phyloP scores from a whole-genome alignment of 1,140 invertebrate species.

The Heterodera schachtii region DNA sequence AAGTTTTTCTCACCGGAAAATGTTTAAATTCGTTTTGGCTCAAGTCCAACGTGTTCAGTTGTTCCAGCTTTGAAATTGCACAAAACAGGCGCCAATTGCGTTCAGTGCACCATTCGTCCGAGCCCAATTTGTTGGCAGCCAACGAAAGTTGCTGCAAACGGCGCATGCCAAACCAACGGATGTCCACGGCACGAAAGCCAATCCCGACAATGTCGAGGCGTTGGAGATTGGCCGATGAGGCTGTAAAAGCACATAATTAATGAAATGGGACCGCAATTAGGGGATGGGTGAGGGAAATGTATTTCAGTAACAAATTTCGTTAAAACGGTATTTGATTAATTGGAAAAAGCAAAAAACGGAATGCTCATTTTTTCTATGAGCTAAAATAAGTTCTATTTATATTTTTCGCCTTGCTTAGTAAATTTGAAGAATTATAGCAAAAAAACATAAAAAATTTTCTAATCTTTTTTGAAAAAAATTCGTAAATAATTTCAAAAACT shows the following conservation, averaged over 20 bases:
- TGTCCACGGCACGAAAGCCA: slow-evolving; percentile 22
- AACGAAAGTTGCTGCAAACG: slow-evolving; percentile 18
- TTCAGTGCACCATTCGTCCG: slow-evolving; percentile 2
- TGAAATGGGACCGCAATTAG: too few species aligned
- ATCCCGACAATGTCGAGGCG: slow-evolving; percentile 24
- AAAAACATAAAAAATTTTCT: too few species aligned
- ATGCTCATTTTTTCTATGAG: too few species aligned
- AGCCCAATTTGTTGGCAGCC: slow-evolving; percentile 14
- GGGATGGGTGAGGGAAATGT: too few species aligned
- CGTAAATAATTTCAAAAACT: too few species aligned
- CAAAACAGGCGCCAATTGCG: slow-evolving; percentile 28
- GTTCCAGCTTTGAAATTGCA: slow-evolving; percentile 12
- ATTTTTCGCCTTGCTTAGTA: neutral
- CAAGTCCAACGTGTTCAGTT: slow-evolving; percentile 22
- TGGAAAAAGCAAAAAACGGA: too few species aligned
- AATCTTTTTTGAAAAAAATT: too few species aligned
- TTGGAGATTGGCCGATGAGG: slow-evolving; percentile 1
- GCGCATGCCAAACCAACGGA: slow-evolving; percentile 31
- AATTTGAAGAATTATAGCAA: too few species aligned
- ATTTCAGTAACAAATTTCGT: too few species aligned
- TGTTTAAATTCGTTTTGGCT: slow-evolving; percentile 23
- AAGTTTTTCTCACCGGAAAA: slow-evolving; percentile 21
- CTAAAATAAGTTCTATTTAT: neutral
- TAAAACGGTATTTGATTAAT: too few species aligned
- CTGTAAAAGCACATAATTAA: neutral